A percentile compares a stretch with the other conserved stretches of the same genome.
These are phyloP conservation scores for Chlamydotis undulata DNA, from an alignment of 2,113 vertebrate genomes.

Conservation along the genomic window DNA sequence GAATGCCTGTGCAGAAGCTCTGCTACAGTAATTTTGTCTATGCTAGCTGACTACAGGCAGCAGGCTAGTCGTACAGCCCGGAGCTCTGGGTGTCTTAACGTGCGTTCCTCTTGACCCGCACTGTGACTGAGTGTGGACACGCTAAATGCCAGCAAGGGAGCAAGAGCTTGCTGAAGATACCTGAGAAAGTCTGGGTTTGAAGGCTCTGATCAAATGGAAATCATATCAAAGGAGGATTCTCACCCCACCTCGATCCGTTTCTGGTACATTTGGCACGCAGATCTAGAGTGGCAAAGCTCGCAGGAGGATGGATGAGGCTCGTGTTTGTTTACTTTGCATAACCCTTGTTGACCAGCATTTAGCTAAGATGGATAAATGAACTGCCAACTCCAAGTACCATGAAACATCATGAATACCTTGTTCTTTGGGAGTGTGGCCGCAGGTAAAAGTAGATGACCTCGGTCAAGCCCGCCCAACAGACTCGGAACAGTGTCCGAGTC, in stretches of 20 bases:
- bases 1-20: background rate
- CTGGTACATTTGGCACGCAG: fast-evolving
- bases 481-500: background rate
- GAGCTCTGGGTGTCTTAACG: background rate
- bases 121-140: background rate
- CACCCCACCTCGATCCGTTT: background rate
- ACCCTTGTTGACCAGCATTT: background rate
- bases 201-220: background rate
- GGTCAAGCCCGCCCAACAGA: background rate
- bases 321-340: background rate
- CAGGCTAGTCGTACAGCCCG: background rate
- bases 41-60: too few relatives aligned
- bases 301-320: too few relatives aligned
- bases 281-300: background rate
- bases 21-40: background rate
- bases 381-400: too few relatives aligned
- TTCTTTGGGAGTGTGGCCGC: background rate
- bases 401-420: too few relatives aligned
- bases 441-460: background rate
- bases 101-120: background rate
- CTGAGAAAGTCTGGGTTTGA: background rate
- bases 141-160: fast-evolving
- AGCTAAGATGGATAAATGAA: background rate
- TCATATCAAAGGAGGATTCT: background rate
- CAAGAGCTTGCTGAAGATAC: background rate